Percentiles rank a stretch among this genome's conserved stretches.
Conservation (phyloP, 2,888 invertebrate species). For the Caenorhabditis imperialis region DNA sequence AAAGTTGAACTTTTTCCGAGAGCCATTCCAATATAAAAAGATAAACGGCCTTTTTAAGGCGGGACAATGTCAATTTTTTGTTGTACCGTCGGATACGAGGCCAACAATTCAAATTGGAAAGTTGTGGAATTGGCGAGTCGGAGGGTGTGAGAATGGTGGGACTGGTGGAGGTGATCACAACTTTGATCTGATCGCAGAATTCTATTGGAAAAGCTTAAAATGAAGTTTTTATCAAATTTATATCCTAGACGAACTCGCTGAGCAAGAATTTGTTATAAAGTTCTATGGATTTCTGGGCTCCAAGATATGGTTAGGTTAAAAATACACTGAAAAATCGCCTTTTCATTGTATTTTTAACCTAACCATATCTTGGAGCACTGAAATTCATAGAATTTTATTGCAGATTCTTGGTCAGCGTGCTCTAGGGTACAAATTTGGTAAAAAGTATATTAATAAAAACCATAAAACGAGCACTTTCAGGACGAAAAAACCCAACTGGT, state of each 20-base stretch:
- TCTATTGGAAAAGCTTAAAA: background rate
- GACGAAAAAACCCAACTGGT: conserved; percentile 41
- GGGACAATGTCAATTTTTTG: conserved; percentile 29
- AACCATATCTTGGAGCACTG: no score
- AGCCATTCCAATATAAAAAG: conserved; percentile 13
- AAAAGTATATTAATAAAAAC: background rate
- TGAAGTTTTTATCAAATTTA: background rate
- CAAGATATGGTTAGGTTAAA: no score
- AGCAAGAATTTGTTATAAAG: no score
- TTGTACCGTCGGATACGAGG: conserved; percentile 27
- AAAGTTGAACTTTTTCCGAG: background rate
- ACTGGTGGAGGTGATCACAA: conserved; percentile 22
- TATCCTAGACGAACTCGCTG: background rate
- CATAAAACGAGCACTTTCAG: background rate
- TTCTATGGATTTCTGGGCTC: no score
- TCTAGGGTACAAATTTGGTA: background rate
- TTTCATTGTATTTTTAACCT: background rate
- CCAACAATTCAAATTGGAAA: conserved; percentile 4
- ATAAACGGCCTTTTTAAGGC: conserved; percentile 34
- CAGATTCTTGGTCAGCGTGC: no score
- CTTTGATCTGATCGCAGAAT: conserved; percentile 19
- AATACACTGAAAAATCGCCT: background rate
- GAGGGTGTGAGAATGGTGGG: conserved; percentile 3
- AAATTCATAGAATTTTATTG: no score
- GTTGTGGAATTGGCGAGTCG: conserved; percentile 20